These are phyloP conservation scores for Mobula hypostoma DNA, from an alignment of 2,113 vertebrate species.

Conservation along the genomic window DNA sequence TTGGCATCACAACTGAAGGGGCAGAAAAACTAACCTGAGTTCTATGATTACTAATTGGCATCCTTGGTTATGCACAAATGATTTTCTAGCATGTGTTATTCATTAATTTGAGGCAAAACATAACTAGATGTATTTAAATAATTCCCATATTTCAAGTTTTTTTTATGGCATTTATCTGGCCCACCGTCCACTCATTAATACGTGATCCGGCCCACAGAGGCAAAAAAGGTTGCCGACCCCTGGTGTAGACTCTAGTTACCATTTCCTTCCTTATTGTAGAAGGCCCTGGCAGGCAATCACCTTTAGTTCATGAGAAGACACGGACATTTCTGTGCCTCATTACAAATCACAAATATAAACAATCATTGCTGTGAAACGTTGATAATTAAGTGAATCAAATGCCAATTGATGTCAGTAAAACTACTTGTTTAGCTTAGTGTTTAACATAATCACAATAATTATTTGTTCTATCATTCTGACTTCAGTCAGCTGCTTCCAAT, in stretches of 20 bases:
- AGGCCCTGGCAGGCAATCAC: not conserved
- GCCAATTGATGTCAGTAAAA: not conserved
- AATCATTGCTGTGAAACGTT: not conserved
- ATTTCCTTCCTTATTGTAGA: not conserved
- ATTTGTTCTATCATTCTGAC: not conserved
- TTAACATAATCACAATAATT: not conserved
- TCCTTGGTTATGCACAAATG: too few relatives aligned
- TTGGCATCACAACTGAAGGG: too few relatives aligned
- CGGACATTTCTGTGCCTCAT: not conserved
- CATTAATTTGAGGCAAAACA: too few relatives aligned
- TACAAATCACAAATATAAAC: not conserved
- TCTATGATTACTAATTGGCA: too few relatives aligned
- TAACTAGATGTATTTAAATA: too few relatives aligned
- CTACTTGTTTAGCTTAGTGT: not conserved
- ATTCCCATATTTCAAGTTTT: too few relatives aligned
- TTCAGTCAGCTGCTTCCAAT: not conserved
- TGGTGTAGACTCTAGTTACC: not conserved
- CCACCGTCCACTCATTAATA: too few relatives aligned
- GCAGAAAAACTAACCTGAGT: too few relatives aligned
- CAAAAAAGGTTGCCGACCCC: too few relatives aligned
- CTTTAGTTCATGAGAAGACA: not conserved
- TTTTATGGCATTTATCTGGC: too few relatives aligned
- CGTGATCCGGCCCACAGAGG: too few relatives aligned
- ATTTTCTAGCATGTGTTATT: too few relatives aligned
- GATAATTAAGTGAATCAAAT: not conserved